phyloP scores from a whole-genome alignment of 2,797 vertebrate species.

The Taenioides sp. region DNA sequence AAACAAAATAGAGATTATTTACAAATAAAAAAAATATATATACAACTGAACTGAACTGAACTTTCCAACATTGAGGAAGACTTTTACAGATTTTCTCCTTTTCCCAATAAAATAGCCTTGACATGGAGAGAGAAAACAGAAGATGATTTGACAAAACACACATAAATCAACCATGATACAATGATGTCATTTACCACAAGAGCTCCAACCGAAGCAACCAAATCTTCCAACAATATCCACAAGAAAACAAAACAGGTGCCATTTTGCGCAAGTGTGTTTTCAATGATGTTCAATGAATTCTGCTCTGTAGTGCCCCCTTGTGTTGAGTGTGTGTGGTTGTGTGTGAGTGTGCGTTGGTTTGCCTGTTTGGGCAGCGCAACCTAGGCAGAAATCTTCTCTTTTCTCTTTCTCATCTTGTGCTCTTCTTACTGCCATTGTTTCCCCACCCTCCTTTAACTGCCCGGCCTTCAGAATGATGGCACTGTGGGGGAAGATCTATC shows the following conservation, averaged over 20 bases:
- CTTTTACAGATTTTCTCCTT: conserved; percentile 60
- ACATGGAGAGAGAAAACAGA: conserved; percentile 71
- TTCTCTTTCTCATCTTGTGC: conserved; percentile 72
- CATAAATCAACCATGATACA: conserved; percentile 43
- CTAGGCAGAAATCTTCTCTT: conserved; percentile 69
- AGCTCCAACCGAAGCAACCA: conserved; percentile 65
- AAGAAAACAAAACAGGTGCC: conserved; percentile 60
- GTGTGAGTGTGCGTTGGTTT: conserved; percentile 18
- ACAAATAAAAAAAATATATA: conserved; percentile 48
- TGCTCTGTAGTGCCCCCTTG: conserved; percentile 49
- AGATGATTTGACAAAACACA: conserved; percentile 52
- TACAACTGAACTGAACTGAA: conserved; percentile 46
- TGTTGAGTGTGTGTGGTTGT: conserved; percentile 26
- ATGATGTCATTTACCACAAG: conserved; percentile 78
- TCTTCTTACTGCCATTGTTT: conserved; percentile 74
- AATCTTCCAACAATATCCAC: conserved; percentile 71
- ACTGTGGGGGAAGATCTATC: conserved; percentile 68
- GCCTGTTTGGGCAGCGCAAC: conserved; percentile 44
- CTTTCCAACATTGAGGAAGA: conserved; percentile 63
- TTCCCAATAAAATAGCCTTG: conserved; percentile 63
- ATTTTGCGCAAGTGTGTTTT: conserved; percentile 49
- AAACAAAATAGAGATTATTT: conserved; percentile 68
- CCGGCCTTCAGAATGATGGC: conserved; percentile 61
- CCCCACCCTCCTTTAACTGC: conserved; percentile 64
- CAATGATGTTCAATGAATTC: conserved; percentile 48